Evolutionary conservation across 2,797 vertebrate species (phyloP), one percentile per base, ranked within the genome.

Genomic region (Smutsia gigantea): DNA sequence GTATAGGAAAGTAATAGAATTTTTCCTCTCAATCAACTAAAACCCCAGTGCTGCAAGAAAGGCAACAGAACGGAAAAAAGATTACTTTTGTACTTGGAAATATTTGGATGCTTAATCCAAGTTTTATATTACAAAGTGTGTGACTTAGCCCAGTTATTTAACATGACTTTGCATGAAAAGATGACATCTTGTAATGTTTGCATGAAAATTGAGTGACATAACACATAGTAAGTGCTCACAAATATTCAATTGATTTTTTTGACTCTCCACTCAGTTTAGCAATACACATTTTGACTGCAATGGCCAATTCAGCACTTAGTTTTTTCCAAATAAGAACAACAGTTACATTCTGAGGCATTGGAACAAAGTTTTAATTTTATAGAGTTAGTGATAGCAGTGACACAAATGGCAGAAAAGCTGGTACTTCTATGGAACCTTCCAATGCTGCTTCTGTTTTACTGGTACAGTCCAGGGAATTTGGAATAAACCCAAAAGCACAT

Each of bases 241-340:
- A 72, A 92, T 84, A 71, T 51, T 85, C 23, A 86, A 31, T 74
- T 89, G 37, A 55, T 37, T 82, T 95, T 11, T 92, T 94, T 61
- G 37, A 75, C 55, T 61, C 57, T 63, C 42, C 57, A 86, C 4
- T 37, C 31, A 49, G 17, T 7, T 94, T 86, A 81, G 18, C 79
- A 29, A 64, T 7, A 86, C 7, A 77, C 25, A 27, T 88, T 95
- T 94, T 83, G 55, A 85, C 15, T 53, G 29, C 8, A 90, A 21
- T 19, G 13, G 9, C 12, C 5, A 77, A 17, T 27, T 69, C 19
- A 7, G 3, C 29, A 57, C 66, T 74, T 59, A 63, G 46, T 46
- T 17, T 90, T 93, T 63, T 83, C 19, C 69, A 91, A 46, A 61
- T 27, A 82, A 74, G 34, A 83, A 27, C n/a, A 93, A 69, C 46